Evolutionary conservation across 2,113 vertebrate species (phyloP), one percentile per base, ranked within the genome.

Genomic region (Hucho hucho): DNA sequence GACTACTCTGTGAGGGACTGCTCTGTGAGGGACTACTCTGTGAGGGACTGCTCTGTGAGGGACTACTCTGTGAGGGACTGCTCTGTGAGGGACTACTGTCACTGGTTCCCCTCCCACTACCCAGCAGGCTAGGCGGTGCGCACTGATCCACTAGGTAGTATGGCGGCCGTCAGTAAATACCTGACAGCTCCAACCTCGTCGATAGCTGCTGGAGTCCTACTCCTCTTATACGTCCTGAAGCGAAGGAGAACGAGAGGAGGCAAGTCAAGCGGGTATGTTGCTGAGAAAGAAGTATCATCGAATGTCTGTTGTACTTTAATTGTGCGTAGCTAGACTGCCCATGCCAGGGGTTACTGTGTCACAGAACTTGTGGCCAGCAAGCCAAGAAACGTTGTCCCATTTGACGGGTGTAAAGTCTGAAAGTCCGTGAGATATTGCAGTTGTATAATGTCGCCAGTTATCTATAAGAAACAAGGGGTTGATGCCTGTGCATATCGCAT

Each of bases 161-260:
- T 98, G 97, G 96, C 95, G 90, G 92, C 91, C 64, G 90, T 97
- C 87, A 98, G 97, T 92, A 98, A 95, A 87, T 95, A 95, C 80
- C 58, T 98, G 72, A 97, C 96, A 22, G 92, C 92, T 70, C 96
- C 91, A 61, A 95, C 95, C 83, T 95, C 94, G 5, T 94, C 95
- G 64, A 85, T 95, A 84, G 95, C 94, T 2, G 95, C 94, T n/a
- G 94, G 94, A 4, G 80, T 92, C 29, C 76, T 96, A 71, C 79
- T 96, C 43, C 66, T 95, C 22, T 79, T 97, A 0, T 96, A 94
- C 78, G 72, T 97, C 69, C 87, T 98, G 2, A 93, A 81, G 72
- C 91, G 81, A 53, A 88, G 94, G 80, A 87, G 94, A 80, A 87
- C 92, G 69, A 87, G 84, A 75, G 86, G 70, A 20, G 2, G 1